Conservation (phyloP, 2,888 invertebrate genomes). For the Nomada flava region DNA sequence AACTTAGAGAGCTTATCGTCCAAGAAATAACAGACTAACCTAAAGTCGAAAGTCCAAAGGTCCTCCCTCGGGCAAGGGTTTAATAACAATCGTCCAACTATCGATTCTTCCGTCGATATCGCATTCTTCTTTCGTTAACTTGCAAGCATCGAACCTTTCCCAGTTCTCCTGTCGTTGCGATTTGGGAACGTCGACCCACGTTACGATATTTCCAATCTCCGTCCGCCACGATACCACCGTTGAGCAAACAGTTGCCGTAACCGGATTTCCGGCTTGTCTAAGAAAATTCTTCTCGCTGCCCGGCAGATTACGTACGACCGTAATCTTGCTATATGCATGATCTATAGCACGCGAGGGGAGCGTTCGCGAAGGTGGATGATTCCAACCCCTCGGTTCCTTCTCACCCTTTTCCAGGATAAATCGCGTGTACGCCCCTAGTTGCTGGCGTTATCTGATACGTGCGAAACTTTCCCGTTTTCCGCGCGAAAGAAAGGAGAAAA, state of each 20-base stretch:
- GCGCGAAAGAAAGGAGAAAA: not conserved
- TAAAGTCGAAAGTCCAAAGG: not conserved
- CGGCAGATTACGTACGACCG: slow-evolving; percentile 56
- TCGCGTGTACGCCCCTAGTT: slow-evolving; percentile 31
- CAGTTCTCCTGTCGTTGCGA: not conserved
- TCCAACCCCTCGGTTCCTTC: not conserved
- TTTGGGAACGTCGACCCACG: not conserved
- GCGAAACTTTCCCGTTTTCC: slow-evolving; percentile 1
- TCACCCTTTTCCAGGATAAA: slow-evolving; percentile 51
- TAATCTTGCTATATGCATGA: slow-evolving; percentile 58
- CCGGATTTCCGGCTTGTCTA: not conserved
- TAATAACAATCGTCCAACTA: not conserved
- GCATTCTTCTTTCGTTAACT: slow-evolving; percentile 11
- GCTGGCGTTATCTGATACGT: slow-evolving; percentile 12
- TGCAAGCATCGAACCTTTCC: not conserved
- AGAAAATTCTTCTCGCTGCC: slow-evolving; percentile 46
- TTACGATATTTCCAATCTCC: no score
- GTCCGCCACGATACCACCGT: not conserved
- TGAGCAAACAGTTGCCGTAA: not conserved
- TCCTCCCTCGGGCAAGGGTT: not conserved
- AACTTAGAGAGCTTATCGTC: no score
- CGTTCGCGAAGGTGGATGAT: slow-evolving; percentile 31
- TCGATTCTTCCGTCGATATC: slow-evolving; percentile 32
- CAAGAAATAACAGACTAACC: not conserved
- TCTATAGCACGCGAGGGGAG: slow-evolving; percentile 48